Evolutionary conservation across 2,888 invertebrate genomes (phyloP).

Genomic region (Sarcophaga subvicina): DNA sequence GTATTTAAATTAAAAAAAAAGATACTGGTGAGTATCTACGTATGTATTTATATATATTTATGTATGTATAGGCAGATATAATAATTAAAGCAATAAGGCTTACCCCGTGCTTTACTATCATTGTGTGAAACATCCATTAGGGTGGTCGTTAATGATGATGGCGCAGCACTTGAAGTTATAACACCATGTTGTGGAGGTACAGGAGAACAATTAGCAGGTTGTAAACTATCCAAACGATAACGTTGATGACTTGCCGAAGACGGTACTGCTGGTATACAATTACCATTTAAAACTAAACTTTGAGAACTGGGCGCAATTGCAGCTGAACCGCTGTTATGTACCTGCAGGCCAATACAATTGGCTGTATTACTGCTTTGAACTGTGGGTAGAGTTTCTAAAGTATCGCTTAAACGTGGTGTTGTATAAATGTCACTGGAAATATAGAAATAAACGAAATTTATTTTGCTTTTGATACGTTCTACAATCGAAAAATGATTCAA

Average conservation of each 20-base stretch:
- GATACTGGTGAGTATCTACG: too few species aligned
- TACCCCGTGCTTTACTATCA: conserved; percentile 75
- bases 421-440: conserved; percentile 80
- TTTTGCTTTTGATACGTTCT: neutral
- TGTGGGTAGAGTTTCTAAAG: conserved; percentile 77
- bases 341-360: conserved; percentile 79
- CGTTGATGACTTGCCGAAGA: conserved; percentile 78
- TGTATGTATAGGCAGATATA: too few species aligned
- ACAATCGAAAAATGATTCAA: neutral
- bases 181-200: conserved; percentile 78
- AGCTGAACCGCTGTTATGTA: conserved; percentile 75
- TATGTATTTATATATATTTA: too few species aligned
- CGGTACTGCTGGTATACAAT: conserved; percentile 78
- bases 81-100: conserved; percentile 2
- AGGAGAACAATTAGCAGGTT: conserved; percentile 79
- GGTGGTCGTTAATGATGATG: conserved; percentile 71
- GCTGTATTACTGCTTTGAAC: conserved; percentile 77
- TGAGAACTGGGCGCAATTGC: conserved; percentile 73
- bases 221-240: conserved; percentile 80
- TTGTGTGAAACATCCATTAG: conserved; percentile 73
- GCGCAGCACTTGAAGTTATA: conserved; percentile 77
- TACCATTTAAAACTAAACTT: conserved; percentile 77
- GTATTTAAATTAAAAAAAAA: too few species aligned
- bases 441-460: too few species aligned
- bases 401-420: conserved; percentile 80